These are phyloP conservation scores for Leptinotarsa defecta DNA, from an alignment of 1,140 invertebrate genomes.

Conservation along the genomic window DNA sequence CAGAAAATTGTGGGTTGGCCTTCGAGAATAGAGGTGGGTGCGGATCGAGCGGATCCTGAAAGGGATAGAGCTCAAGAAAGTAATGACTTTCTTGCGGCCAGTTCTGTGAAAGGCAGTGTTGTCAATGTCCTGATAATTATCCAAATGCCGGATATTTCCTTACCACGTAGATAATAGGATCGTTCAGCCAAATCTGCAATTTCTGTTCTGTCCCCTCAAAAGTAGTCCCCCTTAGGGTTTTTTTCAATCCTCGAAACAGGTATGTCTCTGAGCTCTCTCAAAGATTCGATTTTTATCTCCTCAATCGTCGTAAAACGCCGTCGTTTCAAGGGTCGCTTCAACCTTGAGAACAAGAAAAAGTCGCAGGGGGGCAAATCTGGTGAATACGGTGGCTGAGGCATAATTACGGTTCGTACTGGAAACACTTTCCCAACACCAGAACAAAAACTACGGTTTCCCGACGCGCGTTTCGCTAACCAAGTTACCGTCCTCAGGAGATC, in stretches of 20 bases:
- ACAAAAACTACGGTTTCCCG: too few relatives aligned
- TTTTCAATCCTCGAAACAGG: background rate
- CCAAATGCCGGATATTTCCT: background rate
- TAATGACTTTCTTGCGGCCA: background rate
- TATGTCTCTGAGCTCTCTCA: too few relatives aligned
- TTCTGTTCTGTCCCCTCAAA: background rate
- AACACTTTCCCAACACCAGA: too few relatives aligned
- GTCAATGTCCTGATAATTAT: background rate
- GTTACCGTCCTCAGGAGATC: too few relatives aligned
- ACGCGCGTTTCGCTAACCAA: too few relatives aligned
- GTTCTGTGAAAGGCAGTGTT: background rate
- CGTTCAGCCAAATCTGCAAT: background rate
- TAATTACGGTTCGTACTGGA: too few relatives aligned
- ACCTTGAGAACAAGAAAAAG: too few relatives aligned
- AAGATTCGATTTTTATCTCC: too few relatives aligned
- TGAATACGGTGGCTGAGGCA: too few relatives aligned
- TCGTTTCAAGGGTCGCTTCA: too few relatives aligned
- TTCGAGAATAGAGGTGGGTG: conserved; percentile 17
- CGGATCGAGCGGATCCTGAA: background rate
- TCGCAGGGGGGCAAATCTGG: too few relatives aligned
- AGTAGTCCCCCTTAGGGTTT: background rate
- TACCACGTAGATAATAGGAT: background rate
- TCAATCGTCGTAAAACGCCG: too few relatives aligned
- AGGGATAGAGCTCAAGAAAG: conserved; percentile 5
- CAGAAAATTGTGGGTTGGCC: conserved; percentile 14